These are phyloP conservation scores for Monodelphis domestica DNA, from an alignment of 2,797 vertebrate species.

Conservation along the genomic window DNA sequence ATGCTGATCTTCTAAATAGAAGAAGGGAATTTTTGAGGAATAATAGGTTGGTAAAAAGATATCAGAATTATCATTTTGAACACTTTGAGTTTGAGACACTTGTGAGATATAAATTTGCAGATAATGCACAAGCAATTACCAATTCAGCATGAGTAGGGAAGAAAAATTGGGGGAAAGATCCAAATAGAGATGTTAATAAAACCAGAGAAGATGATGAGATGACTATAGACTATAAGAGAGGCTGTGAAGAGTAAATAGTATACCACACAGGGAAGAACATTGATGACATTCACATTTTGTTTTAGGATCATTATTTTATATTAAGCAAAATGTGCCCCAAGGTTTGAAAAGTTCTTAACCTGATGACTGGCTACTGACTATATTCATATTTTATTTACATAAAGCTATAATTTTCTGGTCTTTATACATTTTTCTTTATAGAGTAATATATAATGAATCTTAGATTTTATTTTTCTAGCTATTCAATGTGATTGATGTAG, in stretches of 20 bases:
- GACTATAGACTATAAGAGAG: background rate
- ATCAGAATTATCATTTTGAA: background rate
- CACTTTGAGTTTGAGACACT: background rate
- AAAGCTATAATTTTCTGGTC: slow-evolving; percentile 63
- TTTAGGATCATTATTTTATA: background rate
- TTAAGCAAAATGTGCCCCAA: background rate
- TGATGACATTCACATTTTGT: background rate
- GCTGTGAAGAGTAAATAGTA: background rate
- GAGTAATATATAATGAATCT: slow-evolving; percentile 67
- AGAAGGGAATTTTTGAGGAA: background rate
- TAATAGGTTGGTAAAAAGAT: background rate
- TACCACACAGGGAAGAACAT: background rate
- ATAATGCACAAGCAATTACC: background rate
- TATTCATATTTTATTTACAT: slow-evolving; percentile 65
- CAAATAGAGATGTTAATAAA: background rate
- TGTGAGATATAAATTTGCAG: background rate
- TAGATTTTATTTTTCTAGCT: slow-evolving; percentile 78
- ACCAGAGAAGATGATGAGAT: background rate
- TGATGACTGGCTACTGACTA: background rate
- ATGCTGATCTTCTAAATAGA: background rate
- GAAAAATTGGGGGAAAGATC: background rate
- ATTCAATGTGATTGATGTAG: slow-evolving; percentile 77
- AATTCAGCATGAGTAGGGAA: background rate
- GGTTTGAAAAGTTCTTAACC: slow-evolving; percentile 2
- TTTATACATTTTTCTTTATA: slow-evolving; percentile 66